A percentile compares a stretch with the other conserved stretches of the same genome.
Evolutionary conservation across 1,140 invertebrate species (phyloP).

Genomic region (Lepidurus couesii): DNA sequence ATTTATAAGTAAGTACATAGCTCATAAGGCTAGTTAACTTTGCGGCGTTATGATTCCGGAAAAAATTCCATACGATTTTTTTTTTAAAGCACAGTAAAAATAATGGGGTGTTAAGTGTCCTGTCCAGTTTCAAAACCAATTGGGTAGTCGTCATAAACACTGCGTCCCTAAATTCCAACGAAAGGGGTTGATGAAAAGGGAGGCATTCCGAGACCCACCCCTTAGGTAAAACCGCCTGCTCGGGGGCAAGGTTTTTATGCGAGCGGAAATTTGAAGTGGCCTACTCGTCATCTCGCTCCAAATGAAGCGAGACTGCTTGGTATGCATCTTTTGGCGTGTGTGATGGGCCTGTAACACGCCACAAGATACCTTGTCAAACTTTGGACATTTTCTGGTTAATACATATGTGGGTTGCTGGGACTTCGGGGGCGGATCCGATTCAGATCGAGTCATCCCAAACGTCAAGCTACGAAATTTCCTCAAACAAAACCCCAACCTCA

Average conservation of each 20-base stretch:
- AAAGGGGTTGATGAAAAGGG: not conserved
- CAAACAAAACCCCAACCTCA: no score
- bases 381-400: not conserved
- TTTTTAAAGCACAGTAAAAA: no score
- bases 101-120: no score
- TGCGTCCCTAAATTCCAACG: not conserved
- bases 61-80: no score
- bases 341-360: constrained; percentile 14
- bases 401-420: not conserved
- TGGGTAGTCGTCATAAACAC: no score
- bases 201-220: not conserved
- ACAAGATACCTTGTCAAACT: not conserved
- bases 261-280: not conserved
- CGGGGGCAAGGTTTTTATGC: not conserved
- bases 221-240: not conserved
- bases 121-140: no score
- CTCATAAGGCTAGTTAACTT: no score
- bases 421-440: not conserved
- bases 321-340: constrained; percentile 13
- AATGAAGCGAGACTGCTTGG: not conserved
- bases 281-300: not conserved
- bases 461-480: not conserved
- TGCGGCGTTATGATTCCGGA: no score
- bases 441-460: not conserved
- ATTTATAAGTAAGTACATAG: no score